A percentile compares a stretch with the other conserved stretches of the same genome.
These are phyloP conservation scores for Meloidogyne exigua DNA, from an alignment of 1,140 invertebrate species.

Conservation along the genomic window DNA sequence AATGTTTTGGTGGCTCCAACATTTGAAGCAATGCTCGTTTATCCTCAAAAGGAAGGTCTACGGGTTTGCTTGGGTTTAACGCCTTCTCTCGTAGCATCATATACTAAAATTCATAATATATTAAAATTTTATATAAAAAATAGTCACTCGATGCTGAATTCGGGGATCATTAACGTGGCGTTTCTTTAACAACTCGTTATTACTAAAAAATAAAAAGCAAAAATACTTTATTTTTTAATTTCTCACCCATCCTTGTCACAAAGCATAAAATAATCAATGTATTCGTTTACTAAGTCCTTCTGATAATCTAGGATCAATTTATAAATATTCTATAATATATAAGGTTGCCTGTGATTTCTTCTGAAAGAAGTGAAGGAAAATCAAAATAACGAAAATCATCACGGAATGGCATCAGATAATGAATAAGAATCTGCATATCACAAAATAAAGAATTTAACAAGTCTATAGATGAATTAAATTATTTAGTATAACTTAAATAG, in stretches of 20 bases:
- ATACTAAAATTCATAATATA: constrained; percentile 14
- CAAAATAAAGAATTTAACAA: constrained; percentile 11
- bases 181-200: constrained; percentile 16
- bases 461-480: background rate
- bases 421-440: constrained; percentile 33
- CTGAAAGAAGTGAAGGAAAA: constrained; percentile 22
- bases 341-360: background rate
- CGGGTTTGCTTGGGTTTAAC: constrained; percentile 21
- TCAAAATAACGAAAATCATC: constrained; percentile 38
- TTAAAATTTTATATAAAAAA: background rate
- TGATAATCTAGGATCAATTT: constrained; percentile 33
- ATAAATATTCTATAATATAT: background rate
- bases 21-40: constrained; percentile 32
- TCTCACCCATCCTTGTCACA: constrained; percentile 26
- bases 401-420: constrained; percentile 38
- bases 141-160: background rate
- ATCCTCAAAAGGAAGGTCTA: constrained; percentile 20
- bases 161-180: constrained; percentile 20
- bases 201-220: constrained; percentile 26
- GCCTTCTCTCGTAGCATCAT: constrained; percentile 34
- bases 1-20: constrained; percentile 31
- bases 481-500: background rate
- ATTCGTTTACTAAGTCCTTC: constrained; percentile 34
- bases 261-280: constrained; percentile 33
- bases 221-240: background rate